Evolutionary conservation across 2,888 invertebrate species (phyloP).

Genomic region (Rutpela maculata): DNA sequence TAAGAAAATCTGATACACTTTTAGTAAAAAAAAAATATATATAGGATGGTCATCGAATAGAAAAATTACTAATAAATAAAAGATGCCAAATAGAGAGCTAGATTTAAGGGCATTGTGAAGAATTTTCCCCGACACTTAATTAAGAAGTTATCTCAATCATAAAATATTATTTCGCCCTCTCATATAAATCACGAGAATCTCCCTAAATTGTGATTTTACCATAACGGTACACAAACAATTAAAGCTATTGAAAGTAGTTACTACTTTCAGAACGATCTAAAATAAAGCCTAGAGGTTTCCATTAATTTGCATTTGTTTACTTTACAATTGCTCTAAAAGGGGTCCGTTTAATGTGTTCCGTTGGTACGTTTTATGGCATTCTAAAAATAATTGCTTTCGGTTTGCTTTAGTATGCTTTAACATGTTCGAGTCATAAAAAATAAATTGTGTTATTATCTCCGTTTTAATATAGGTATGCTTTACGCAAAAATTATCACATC

Average conservation of each 20-base stretch:
- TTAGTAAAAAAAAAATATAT: no score
- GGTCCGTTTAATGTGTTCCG: conserved; percentile 9
- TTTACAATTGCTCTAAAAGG: conserved; percentile 24
- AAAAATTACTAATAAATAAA: no score
- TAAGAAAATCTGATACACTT: no score
- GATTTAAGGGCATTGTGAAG: no score
- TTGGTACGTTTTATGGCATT: conserved; percentile 18
- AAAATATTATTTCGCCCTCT: no score
- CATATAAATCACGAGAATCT: no score
- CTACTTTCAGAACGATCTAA: not conserved
- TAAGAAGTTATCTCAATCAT: no score
- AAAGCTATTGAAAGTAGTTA: not conserved
- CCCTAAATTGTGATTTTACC: not conserved
- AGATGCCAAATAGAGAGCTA: no score
- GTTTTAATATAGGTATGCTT: not conserved
- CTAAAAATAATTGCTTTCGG: conserved; percentile 30
- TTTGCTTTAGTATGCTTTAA: conserved; percentile 23
- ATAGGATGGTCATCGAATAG: no score
- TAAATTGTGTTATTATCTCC: conserved; percentile 26
- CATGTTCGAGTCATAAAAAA: conserved; percentile 29
- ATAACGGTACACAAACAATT: not conserved
- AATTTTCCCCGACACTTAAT: no score
- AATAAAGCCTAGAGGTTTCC: conserved; percentile 20
- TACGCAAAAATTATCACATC: conserved; percentile 9
- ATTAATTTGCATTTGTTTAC: conserved; percentile 25